Evolutionary conservation across 2,113 vertebrate species (phyloP).

Genomic region (Pagrus major): DNA sequence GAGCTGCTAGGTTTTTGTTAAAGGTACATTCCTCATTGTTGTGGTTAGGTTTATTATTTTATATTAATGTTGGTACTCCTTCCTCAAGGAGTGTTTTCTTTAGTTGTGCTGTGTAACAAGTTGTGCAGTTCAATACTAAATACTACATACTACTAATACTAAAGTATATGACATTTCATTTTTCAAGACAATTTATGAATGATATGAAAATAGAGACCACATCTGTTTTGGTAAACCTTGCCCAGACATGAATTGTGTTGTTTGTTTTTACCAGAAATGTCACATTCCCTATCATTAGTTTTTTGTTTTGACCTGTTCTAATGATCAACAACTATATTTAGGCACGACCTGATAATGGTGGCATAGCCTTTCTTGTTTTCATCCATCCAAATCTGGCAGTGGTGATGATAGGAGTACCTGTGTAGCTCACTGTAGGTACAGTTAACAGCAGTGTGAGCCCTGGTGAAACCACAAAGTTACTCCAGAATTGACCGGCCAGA

Average conservation of each 20-base stretch:
- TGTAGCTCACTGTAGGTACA: not conserved
- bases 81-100: not conserved
- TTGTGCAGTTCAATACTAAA: no score
- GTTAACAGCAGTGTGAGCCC: conserved; percentile 8
- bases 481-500: conserved; percentile 13
- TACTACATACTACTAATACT: no score
- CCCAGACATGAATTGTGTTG: no score
- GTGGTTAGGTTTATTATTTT: not conserved
- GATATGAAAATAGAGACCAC: not conserved
- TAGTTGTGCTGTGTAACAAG: not conserved
- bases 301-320: not conserved
- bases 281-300: not conserved
- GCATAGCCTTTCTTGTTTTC: conserved; percentile 7
- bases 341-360: not conserved
- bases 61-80: not conserved
- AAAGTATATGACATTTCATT: no score
- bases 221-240: no score
- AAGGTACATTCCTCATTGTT: not conserved
- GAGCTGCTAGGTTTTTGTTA: not conserved
- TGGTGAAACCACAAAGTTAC: conserved; percentile 41
- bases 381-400: conserved; percentile 11
- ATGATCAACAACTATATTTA: not conserved
- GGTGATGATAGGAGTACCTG: not conserved
- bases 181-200: not conserved
- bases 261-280: no score